Evolutionary conservation across 1,140 invertebrate species (phyloP).

Genomic region (Psilanteris sp.): DNA sequence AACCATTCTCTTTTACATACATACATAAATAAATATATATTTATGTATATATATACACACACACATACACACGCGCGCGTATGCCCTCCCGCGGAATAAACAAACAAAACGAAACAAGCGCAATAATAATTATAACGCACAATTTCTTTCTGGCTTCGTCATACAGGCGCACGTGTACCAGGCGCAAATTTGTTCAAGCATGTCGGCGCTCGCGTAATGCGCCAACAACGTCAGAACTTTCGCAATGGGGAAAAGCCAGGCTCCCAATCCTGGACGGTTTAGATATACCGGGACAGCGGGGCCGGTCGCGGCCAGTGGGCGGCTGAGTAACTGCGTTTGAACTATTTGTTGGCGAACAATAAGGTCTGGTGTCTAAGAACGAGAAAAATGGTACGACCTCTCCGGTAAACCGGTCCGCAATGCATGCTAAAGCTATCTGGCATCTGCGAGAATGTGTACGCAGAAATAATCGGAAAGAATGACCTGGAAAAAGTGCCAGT

Average conservation of each 20-base stretch:
- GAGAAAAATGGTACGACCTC: constrained; percentile 53
- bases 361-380: constrained; percentile 47
- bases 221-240: constrained; percentile 36
- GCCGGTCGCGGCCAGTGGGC: constrained; percentile 39
- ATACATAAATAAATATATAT: too few species aligned
- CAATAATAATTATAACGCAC: neutral
- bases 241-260: constrained; percentile 45
- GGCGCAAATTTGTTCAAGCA: constrained; percentile 52
- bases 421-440: constrained; percentile 51
- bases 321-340: constrained; percentile 58
- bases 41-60: too few species aligned
- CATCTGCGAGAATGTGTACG: constrained; percentile 45
- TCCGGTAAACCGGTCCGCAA: constrained; percentile 52
- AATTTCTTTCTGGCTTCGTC: constrained; percentile 14
- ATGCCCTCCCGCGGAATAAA: too few species aligned
- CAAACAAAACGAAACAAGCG: neutral
- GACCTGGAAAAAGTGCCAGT: constrained; percentile 40
- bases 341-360: constrained; percentile 60
- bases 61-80: too few species aligned
- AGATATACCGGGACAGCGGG: constrained; percentile 6
- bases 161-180: constrained; percentile 8
- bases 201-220: constrained; percentile 34
- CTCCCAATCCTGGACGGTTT: constrained; percentile 22
- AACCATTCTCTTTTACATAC: too few species aligned
- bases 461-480: constrained; percentile 50